Evolutionary conservation across 2,797 vertebrate genomes (phyloP), one percentile per base, ranked within the genome.

Genomic region (Acrossocheilus fasciatus): DNA sequence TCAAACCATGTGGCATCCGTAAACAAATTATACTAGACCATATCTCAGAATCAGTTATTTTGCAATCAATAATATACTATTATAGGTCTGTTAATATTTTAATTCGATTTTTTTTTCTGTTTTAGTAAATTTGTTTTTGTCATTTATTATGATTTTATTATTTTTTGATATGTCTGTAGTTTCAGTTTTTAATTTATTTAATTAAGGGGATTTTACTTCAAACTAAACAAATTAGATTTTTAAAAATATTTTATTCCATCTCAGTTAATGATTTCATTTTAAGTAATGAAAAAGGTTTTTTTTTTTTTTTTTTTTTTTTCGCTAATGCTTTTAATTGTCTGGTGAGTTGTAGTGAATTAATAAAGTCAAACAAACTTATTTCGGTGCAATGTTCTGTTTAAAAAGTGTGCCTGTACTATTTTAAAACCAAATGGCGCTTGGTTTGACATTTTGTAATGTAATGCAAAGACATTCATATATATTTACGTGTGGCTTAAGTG

Each of bases 401-500:
- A 57, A 23, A 66, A 64, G 12, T 34, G 12, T 57, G 3, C 8
- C 54, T 59, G 20, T n/a, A n/a, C 23, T n/a, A 59, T n/a, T n/a
- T 59, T 47, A 1, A 9, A 69, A 41, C 23, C 68, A 41, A 69
- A 36, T 62, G 2, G 5, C 6, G 39, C 52, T n/a, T 64, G 52
- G 26, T 47, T 62, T 14, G 54, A 45, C 23, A 59, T 26, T 72
- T 72, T 39, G 20, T 81, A 18, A 81, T 36, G 17, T 36, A 57
- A 73, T 45, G 68, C 41, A 47, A 57, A 41, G 41, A 74, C 41
- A 75, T 47, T 73, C 69, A 83, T 74, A 59, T 39, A 82, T 82
- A 73, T 73, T 82, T 57, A 30, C 70, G 34, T 82, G 66, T 70
- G 64, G 80, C 30, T 82, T 73, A 73, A 59, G 81, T 26, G 81